phyloP scores from a whole-genome alignment of 2,888 invertebrate genomes.

The Drosophila mayaguana region DNA sequence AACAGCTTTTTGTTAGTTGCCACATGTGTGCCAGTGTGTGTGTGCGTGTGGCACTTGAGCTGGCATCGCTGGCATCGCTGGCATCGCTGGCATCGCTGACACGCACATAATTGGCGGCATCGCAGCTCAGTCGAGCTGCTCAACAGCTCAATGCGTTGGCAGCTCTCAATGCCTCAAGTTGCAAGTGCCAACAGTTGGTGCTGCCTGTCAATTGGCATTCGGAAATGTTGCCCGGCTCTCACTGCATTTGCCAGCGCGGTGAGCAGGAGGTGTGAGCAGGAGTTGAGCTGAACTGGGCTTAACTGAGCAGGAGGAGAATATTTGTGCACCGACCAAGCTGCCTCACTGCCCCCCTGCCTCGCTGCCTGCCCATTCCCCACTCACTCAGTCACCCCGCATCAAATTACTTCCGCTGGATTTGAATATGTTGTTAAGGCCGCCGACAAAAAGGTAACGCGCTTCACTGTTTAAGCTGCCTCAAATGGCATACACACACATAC shows the following conservation, averaged over 20 bases:
- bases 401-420: slow-evolving; percentile 81
- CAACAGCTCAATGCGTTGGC: slow-evolving; percentile 52
- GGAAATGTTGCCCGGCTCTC: slow-evolving; percentile 28
- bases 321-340: background rate
- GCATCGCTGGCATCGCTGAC: slow-evolving; percentile 51
- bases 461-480: slow-evolving; percentile 60
- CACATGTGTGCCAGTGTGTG: slow-evolving; percentile 1
- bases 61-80: slow-evolving; percentile 38
- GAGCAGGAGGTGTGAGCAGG: background rate
- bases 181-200: slow-evolving; percentile 52
- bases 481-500: slow-evolving; percentile 50
- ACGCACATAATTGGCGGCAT: slow-evolving; percentile 68
- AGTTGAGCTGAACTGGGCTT: no score
- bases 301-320: background rate
- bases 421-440: slow-evolving; percentile 73
- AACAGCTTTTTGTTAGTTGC: slow-evolving; percentile 1
- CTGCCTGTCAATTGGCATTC: slow-evolving; percentile 58
- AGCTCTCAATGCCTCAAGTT: slow-evolving; percentile 39
- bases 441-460: slow-evolving; percentile 70
- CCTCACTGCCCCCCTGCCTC: no score
- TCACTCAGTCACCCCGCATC: slow-evolving; percentile 36
- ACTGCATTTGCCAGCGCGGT: background rate
- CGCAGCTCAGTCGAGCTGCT: slow-evolving; percentile 41
- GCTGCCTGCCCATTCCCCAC: background rate
- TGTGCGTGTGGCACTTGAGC: slow-evolving; percentile 31